Conservation (phyloP, 2,113 vertebrate species). For the Neomonachus schauinslandi region DNA sequence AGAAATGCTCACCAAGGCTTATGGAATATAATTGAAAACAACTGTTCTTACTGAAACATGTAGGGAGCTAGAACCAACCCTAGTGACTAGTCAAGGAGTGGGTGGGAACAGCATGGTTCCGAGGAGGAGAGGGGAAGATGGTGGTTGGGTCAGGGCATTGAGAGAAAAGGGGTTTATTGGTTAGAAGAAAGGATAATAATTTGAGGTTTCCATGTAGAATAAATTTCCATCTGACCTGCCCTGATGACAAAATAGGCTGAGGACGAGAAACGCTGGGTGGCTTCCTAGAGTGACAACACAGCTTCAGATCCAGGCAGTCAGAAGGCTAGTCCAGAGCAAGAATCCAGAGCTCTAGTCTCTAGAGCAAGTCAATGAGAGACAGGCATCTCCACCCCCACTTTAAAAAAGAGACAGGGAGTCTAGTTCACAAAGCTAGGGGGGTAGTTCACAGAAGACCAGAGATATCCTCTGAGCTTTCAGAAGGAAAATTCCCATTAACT, state of each 20-base stretch:
- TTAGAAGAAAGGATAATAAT: conserved; percentile 42
- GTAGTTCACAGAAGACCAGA: not conserved
- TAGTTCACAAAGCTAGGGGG: not conserved
- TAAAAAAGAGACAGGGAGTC: not conserved
- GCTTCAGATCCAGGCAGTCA: not conserved
- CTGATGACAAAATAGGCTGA: not conserved
- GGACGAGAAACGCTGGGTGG: not conserved
- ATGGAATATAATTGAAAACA: conserved; percentile 71
- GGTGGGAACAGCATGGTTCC: not conserved
- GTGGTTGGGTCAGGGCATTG: not conserved
- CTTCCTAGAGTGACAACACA: not conserved
- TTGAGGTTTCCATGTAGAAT: conserved; percentile 24
- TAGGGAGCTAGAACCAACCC: not conserved
- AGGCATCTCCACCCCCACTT: not conserved
- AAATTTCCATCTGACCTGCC: not conserved
- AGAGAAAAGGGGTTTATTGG: not conserved
- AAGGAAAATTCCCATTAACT: not conserved
- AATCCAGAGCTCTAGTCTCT: not conserved
- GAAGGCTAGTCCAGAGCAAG: not conserved
- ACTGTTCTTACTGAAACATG: conserved; percentile 33
- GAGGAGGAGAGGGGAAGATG: not conserved
- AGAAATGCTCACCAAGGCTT: conserved; percentile 43
- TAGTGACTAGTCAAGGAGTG: not conserved
- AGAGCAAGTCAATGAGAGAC: not conserved
- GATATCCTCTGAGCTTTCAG: not conserved